These are phyloP conservation scores for Drosophila flavopinicola DNA, from an alignment of 2,888 invertebrate species.

Conservation along the genomic window DNA sequence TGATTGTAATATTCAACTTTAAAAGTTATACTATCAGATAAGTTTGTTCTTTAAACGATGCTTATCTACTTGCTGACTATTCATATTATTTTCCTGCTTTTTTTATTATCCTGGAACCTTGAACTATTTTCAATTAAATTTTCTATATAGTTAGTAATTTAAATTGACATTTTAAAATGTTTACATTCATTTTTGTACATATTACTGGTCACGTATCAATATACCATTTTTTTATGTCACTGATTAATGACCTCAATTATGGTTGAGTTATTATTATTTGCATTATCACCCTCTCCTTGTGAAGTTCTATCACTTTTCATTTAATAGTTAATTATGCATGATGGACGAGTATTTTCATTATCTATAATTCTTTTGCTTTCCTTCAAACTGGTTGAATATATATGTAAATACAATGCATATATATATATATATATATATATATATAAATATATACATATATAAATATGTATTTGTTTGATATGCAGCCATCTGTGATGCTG, in stretches of 20 bases:
- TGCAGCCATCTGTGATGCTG: background rate
- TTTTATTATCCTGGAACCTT: too few relatives aligned
- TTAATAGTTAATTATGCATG: constrained; percentile 27
- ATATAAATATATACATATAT: background rate
- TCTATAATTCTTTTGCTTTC: constrained; percentile 1
- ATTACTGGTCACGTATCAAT: too few relatives aligned
- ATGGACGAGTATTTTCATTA: constrained; percentile 16
- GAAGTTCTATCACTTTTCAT: constrained; percentile 3
- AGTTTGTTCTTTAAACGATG: too few relatives aligned
- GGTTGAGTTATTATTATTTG: background rate
- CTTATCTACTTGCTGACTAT: too few relatives aligned
- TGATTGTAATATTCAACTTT: too few relatives aligned
- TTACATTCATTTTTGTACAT: background rate
- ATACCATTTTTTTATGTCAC: too few relatives aligned
- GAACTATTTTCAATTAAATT: too few relatives aligned
- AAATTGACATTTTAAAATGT: background rate
- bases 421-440: background rate
- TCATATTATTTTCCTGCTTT: too few relatives aligned
- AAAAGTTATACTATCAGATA: too few relatives aligned
- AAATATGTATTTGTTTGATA: background rate
- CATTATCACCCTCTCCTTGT: background rate
- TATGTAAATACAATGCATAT: background rate
- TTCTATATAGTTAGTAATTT: too few relatives aligned
- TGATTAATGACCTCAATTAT: background rate
- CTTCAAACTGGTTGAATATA: constrained; percentile 10